phyloP scores from a whole-genome alignment of 2,888 invertebrate genomes.

The Deilephila elpenor region DNA sequence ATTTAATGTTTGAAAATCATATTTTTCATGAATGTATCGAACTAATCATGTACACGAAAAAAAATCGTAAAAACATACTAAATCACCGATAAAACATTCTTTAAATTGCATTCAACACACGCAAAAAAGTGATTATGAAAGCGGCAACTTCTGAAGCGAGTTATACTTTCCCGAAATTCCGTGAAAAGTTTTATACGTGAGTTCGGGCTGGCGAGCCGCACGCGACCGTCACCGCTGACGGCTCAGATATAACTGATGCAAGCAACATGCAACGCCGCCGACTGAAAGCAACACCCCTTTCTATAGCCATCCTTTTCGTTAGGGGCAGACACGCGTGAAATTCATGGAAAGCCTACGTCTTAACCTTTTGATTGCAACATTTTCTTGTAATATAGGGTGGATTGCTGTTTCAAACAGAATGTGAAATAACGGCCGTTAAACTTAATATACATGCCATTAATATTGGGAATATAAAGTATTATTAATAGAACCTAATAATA shows the following conservation, averaged over 20 bases:
- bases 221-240: conserved; percentile 58
- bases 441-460: neutral
- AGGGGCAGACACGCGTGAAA: conserved; percentile 52
- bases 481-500: neutral
- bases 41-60: conserved; percentile 37
- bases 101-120: conserved; percentile 73
- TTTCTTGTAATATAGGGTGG: conserved; percentile 39
- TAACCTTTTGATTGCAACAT: conserved; percentile 64
- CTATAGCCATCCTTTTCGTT: conserved; percentile 66
- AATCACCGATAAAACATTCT: conserved; percentile 62
- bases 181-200: conserved; percentile 77
- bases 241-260: conserved; percentile 68
- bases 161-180: conserved; percentile 71
- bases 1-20: neutral
- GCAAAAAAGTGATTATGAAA: conserved; percentile 76
- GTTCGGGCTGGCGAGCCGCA: conserved; percentile 42
- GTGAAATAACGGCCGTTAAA: neutral
- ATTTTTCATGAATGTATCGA: neutral
- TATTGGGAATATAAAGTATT: no score
- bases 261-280: conserved; percentile 60
- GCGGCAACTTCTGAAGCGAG: conserved; percentile 59
- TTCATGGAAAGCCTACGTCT: conserved; percentile 61
- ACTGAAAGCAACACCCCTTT: conserved; percentile 68
- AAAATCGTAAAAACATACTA: conserved; percentile 48
- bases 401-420: neutral